phyloP scores from a whole-genome alignment of 2,797 vertebrate species.

The Tangara arthus region DNA sequence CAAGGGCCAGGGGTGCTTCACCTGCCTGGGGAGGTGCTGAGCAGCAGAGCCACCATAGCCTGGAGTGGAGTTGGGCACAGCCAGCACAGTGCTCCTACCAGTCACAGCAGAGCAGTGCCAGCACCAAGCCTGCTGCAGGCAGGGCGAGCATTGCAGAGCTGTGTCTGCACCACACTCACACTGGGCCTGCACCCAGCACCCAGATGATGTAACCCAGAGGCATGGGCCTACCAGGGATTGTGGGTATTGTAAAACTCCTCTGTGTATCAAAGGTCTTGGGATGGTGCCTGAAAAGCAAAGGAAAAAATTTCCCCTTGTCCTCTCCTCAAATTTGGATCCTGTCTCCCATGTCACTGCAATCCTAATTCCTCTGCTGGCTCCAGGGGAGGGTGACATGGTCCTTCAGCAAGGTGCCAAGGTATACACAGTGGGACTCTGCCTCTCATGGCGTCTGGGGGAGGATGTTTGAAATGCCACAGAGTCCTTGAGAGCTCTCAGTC shows the following conservation, averaged over 20 bases:
- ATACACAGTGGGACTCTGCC: neutral
- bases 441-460: neutral
- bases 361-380: neutral
- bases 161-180: fast-evolving
- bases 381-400: neutral
- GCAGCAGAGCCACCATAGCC: fast-evolving
- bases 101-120: neutral
- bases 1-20: neutral
- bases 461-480: neutral
- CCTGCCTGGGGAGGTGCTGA: fast-evolving
- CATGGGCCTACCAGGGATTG: fast-evolving
- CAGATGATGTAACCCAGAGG: neutral
- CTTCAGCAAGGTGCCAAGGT: neutral
- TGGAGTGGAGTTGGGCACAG: neutral
- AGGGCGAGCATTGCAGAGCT: fast-evolving
- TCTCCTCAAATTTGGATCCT: neutral
- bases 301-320: neutral
- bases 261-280: neutral
- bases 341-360: neutral
- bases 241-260: neutral
- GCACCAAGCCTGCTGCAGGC: neutral
- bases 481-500: neutral
- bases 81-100: neutral
- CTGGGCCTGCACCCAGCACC: neutral
- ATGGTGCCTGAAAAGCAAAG: neutral